Evolutionary conservation across 2,888 invertebrate genomes (phyloP), one percentile per base, ranked within the genome.

Genomic region (Sarcophaga caerulescens): DNA sequence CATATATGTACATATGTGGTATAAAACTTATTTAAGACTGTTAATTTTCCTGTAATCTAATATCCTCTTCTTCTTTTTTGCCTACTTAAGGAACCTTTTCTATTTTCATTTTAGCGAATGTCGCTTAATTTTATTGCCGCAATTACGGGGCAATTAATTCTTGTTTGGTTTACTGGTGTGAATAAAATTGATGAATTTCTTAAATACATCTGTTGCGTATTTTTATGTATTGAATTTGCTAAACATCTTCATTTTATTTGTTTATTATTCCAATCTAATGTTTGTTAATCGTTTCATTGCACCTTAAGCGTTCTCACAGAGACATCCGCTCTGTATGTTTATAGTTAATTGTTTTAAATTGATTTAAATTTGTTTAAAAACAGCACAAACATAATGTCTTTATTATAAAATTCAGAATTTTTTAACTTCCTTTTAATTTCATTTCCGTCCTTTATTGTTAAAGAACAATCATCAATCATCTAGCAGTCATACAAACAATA

Each of bases 81-180:
- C 8, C 44, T n/a, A 35, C 6, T 60, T 60, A 3, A 19, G 1
- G n/a, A n/a, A 21, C n/a, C 1, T 60, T n/a, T 60, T 14, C 2
- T 60, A 11, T 60, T 60, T 10, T 10, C 10, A 4, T 4, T 52
- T 5, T 5, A 4, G 4, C 1, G 2, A 35, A 14, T 52, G 52
- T 17, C 17, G 52, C 4, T 68, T 35, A 3, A 59, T 79, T 79
- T 79, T 69, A 73, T 85, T 59, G 71, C 81, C 63, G 63, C 75
- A 81, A 86, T 86, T 86, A 85, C 1, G 68, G 78, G 60, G 57
- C 78, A 86, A 65, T 85, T 85, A 85, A 86, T 85, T 63, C 57
- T 62, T 82, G 62, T 83, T 84, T 62, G 25, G 69, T 85, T 71
- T 81, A 25, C 57, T 81, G 4, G 62, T 45, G 8, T 65, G 45